A percentile compares a stretch with the other conserved stretches of the same genome.
Conservation (phyloP, 2,113 vertebrate genomes). For the Scortum barcoo region DNA sequence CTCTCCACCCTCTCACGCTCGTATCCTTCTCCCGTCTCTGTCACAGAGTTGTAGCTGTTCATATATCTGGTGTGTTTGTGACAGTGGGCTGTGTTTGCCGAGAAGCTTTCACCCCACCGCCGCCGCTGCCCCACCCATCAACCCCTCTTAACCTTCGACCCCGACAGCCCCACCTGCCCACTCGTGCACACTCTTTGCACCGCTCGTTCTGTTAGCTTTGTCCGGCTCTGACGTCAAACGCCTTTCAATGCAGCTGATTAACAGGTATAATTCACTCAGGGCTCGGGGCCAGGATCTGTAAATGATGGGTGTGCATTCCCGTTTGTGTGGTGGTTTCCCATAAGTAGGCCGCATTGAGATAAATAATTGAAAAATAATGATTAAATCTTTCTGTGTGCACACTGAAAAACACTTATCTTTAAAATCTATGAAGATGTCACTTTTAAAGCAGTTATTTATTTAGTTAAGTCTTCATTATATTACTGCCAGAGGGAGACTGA, state of each 20-base stretch:
- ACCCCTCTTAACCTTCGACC: constrained; percentile 67
- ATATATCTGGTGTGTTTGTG: constrained; percentile 51
- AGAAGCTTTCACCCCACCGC: constrained; percentile 39
- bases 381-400: not conserved
- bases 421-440: not conserved
- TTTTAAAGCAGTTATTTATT: not conserved
- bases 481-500: not conserved
- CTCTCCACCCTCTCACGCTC: constrained; percentile 2
- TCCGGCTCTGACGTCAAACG: constrained; percentile 69
- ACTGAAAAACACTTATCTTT: not conserved
- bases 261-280: constrained; percentile 47
- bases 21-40: constrained; percentile 13
- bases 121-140: constrained; percentile 30
- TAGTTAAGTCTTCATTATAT: not conserved
- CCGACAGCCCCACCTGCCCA: constrained; percentile 43
- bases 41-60: constrained; percentile 23
- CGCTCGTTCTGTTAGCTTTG: constrained; percentile 61
- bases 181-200: constrained; percentile 37
- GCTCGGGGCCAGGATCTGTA: constrained; percentile 27
- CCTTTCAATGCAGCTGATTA: constrained; percentile 55
- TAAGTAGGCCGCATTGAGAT: not conserved
- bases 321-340: not conserved
- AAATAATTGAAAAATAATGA: not conserved
- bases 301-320: constrained; percentile 27
- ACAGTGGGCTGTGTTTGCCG: constrained; percentile 74